These are phyloP conservation scores for Tromatobia lineatoria DNA, from an alignment of 2,888 invertebrate genomes.

Conservation along the genomic window DNA sequence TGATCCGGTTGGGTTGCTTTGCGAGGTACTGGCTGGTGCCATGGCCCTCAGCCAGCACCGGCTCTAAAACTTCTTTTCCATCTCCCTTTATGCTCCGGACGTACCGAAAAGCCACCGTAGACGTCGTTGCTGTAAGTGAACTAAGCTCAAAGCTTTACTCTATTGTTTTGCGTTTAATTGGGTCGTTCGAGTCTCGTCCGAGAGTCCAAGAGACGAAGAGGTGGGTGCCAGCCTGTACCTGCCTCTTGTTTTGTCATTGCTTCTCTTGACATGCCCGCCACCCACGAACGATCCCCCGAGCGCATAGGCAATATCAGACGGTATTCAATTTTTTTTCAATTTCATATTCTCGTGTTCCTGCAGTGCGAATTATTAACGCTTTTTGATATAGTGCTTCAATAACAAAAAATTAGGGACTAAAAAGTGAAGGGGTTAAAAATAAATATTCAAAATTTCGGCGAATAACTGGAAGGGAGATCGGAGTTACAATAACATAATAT, in stretches of 20 bases:
- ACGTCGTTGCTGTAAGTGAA: conserved; percentile 58
- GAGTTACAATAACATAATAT: not conserved
- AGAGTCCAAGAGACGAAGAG: conserved; percentile 60
- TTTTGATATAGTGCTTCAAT: not conserved
- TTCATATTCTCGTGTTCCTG: conserved; percentile 31
- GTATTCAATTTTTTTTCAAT: conserved; percentile 61
- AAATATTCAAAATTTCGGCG: not conserved
- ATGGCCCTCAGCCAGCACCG: conserved; percentile 81
- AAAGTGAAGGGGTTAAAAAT: not conserved
- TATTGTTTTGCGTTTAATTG: conserved; percentile 78
- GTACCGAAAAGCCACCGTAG: conserved; percentile 56
- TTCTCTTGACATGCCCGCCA: conserved; percentile 76
- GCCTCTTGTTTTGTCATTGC: conserved; percentile 51
- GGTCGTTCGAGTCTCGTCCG: conserved; percentile 74
- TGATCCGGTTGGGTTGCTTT: conserved; percentile 55
- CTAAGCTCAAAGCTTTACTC: conserved; percentile 30
- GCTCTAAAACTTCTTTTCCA: conserved; percentile 49
- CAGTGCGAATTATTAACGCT: not conserved
- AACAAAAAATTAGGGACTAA: not conserved
- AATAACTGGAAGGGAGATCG: not conserved
- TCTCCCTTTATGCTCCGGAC: conserved; percentile 51
- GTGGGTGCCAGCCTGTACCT: conserved; percentile 71
- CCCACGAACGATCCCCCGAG: conserved; percentile 77
- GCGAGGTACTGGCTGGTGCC: conserved; percentile 77
- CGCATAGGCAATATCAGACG: conserved; percentile 78